Conservation (phyloP, 2,797 vertebrate species). For the Balearica regulorum region DNA sequence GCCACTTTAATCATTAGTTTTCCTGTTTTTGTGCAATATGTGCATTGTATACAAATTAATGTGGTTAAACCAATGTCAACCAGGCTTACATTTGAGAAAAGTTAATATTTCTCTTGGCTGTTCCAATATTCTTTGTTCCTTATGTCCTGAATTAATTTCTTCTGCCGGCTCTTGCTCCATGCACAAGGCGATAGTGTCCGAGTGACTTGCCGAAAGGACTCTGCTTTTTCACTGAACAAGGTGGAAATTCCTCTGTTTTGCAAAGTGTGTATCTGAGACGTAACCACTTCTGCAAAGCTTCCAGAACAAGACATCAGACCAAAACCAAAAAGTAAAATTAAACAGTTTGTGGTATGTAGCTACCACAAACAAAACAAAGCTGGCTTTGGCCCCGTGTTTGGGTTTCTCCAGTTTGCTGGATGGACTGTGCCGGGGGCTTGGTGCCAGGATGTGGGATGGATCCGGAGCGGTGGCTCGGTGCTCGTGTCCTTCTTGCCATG, state of each 20-base stretch:
- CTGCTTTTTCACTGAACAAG: background rate
- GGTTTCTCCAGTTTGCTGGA: background rate
- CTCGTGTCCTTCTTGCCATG: fast-evolving
- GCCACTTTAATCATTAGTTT: background rate
- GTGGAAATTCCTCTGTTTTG: background rate
- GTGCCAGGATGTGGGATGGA: fast-evolving
- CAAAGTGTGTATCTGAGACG: fast-evolving
- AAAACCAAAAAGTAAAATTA: background rate
- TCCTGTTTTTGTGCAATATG: background rate
- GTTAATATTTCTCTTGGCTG: conserved; percentile 50
- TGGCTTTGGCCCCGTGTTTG: fast-evolving
- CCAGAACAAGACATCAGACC: background rate
- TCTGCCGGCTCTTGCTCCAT: background rate
- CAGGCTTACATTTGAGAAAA: background rate
- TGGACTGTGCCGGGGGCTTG: fast-evolving
- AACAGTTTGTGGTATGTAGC: background rate
- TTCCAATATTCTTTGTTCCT: background rate
- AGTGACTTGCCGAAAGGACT: background rate
- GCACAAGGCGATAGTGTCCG: fast-evolving
- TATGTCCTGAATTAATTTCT: conserved; percentile 2
- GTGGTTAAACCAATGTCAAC: background rate
- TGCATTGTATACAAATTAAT: conserved; percentile 34
- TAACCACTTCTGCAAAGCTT: background rate
- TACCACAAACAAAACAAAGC: background rate
- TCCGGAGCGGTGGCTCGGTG: fast-evolving